Evolutionary conservation across 2,797 vertebrate genomes (phyloP).

Genomic region (Sarcophilus harrisii): DNA sequence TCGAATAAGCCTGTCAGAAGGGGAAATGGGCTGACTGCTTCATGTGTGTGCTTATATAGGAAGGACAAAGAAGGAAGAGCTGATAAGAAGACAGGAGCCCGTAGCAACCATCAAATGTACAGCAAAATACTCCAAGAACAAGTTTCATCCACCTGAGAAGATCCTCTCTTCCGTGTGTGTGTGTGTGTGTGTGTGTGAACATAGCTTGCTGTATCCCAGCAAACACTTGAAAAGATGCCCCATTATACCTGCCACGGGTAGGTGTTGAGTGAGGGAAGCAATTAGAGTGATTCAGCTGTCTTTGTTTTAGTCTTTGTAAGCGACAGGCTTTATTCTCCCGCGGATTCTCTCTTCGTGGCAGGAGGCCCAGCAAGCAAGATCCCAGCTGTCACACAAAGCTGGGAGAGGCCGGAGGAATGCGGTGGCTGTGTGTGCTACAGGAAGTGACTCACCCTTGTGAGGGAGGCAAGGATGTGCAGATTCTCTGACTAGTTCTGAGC

Average conservation of each 20-base stretch:
- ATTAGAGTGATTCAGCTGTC: neutral
- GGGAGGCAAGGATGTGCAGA: neutral
- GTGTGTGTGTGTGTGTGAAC: neutral
- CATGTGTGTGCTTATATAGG: neutral
- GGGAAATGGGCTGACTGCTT: neutral
- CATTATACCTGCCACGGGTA: neutral
- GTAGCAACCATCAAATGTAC: neutral
- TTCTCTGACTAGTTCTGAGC: neutral
- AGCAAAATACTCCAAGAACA: neutral
- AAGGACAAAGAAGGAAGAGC: neutral
- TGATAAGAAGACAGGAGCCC: neutral
- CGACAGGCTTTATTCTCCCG: neutral
- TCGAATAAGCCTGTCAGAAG: neutral
- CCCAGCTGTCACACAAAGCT: neutral
- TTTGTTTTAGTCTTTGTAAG: neutral
- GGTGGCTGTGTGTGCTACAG: neutral
- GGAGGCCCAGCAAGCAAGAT: neutral
- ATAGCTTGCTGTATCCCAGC: neutral
- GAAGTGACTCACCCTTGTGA: neutral
- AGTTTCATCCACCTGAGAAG: neutral
- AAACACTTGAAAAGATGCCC: neutral
- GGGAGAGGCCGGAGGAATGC: neutral
- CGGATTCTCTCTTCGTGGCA: neutral
- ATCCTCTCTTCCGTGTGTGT: neutral
- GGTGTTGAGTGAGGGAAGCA: neutral